phyloP scores from a whole-genome alignment of 2,888 invertebrate genomes.

The Epistrophe grossulariae region DNA sequence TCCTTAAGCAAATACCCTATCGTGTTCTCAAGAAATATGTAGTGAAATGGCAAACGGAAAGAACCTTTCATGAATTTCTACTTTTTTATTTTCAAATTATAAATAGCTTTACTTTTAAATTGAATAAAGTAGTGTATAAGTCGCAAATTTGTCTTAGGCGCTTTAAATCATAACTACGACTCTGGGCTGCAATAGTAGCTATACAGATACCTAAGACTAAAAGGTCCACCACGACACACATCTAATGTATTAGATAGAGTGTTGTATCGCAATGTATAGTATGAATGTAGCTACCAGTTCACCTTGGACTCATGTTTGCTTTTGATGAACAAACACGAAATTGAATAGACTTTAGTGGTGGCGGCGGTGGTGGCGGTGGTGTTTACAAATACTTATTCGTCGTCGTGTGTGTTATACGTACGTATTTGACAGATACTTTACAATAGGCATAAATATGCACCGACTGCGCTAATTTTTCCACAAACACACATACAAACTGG shows the following conservation, averaged over 20 bases:
- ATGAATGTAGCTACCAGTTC: conserved; percentile 65
- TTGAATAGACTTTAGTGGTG: conserved; percentile 51
- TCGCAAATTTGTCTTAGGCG: background rate
- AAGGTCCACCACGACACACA: conserved; percentile 57
- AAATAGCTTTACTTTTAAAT: no score
- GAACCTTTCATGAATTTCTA: no score
- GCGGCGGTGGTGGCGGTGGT: background rate
- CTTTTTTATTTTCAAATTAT: no score
- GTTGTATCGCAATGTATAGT: conserved; percentile 47
- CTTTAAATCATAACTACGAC: background rate
- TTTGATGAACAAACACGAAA: conserved; percentile 72
- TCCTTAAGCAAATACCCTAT: no score
- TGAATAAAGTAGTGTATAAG: no score
- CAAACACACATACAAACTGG: conserved; percentile 32
- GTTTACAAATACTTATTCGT: conserved; percentile 38
- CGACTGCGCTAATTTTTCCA: conserved; percentile 63
- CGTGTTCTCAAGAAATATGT: no score
- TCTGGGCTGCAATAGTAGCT: conserved; percentile 13
- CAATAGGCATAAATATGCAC: conserved; percentile 64
- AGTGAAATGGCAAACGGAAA: no score
- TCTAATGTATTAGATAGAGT: conserved; percentile 57
- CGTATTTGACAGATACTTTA: conserved; percentile 41
- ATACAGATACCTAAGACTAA: conserved; percentile 41
- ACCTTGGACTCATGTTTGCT: conserved; percentile 73
- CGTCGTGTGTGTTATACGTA: background rate